Conservation (phyloP, 2,113 vertebrate species). For the Etheostoma cragini region DNA sequence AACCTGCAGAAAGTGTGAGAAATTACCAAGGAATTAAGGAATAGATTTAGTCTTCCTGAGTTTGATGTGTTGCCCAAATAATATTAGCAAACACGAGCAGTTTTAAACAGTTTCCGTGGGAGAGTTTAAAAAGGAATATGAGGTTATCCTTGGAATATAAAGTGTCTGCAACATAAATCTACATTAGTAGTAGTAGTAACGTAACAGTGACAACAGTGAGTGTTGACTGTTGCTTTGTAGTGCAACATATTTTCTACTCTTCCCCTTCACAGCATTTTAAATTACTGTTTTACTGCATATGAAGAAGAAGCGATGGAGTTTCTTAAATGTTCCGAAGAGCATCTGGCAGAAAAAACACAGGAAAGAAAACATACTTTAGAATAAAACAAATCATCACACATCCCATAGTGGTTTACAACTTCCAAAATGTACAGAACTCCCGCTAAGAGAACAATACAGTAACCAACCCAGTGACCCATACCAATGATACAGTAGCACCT, state of each 20-base stretch:
- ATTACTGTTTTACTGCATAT: neutral
- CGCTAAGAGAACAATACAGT: neutral
- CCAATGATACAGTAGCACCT: neutral
- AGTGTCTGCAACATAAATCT: neutral
- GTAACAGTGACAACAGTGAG: neutral
- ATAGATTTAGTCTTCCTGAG: neutral
- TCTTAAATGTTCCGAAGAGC: conserved; percentile 15
- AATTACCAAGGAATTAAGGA: neutral
- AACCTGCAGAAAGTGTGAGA: neutral
- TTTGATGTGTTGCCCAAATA: neutral
- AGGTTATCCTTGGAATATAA: neutral
- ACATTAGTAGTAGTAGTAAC: neutral
- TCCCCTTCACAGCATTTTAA: neutral
- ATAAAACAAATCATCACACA: neutral
- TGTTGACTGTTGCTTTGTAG: neutral
- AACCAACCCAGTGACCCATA: neutral
- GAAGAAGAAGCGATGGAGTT: neutral
- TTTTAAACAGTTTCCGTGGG: neutral
- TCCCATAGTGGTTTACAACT: neutral
- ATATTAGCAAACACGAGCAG: neutral
- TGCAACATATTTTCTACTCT: neutral
- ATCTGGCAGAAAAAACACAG: neutral
- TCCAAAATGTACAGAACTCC: neutral
- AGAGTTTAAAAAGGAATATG: neutral
- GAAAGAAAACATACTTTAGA: neutral